These are phyloP conservation scores for Fragum fragum DNA, from an alignment of 2,888 invertebrate species.

Conservation along the genomic window DNA sequence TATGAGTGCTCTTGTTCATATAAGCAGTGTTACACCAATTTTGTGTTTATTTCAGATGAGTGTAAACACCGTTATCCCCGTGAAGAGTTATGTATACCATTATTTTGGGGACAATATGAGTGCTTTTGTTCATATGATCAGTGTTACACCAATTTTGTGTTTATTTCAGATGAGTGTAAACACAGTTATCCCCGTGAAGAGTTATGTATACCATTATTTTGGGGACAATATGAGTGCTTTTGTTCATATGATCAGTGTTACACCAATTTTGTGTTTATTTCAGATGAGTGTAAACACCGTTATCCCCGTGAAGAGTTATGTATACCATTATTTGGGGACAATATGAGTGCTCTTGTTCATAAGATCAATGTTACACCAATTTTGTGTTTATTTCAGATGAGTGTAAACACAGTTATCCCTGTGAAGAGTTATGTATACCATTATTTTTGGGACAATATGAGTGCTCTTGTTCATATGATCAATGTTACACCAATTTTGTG, in stretches of 20 bases:
- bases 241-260: no score
- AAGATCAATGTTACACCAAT: no score
- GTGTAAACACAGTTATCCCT: constrained; percentile 54
- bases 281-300: constrained; percentile 50
- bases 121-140: no score
- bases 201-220: constrained; percentile 78
- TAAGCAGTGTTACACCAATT: no score
- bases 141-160: no score
- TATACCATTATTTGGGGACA: constrained; percentile 75
- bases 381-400: constrained; percentile 39
- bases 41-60: constrained; percentile 38
- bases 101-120: constrained; percentile 74
- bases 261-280: constrained; percentile 28
- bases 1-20: constrained; percentile 80
- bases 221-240: constrained; percentile 75
- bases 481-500: no score
- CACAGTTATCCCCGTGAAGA: constrained; percentile 62
- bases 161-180: constrained; percentile 51
- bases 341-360: constrained; percentile 79
- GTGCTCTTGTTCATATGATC: no score
- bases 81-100: constrained; percentile 75
- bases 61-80: constrained; percentile 60
- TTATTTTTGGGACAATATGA: constrained; percentile 62
- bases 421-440: constrained; percentile 76
- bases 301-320: constrained; percentile 72